Evolutionary conservation across 23 tunicate species (phyloP).

Genomic region (Diplosoma virens): DNA sequence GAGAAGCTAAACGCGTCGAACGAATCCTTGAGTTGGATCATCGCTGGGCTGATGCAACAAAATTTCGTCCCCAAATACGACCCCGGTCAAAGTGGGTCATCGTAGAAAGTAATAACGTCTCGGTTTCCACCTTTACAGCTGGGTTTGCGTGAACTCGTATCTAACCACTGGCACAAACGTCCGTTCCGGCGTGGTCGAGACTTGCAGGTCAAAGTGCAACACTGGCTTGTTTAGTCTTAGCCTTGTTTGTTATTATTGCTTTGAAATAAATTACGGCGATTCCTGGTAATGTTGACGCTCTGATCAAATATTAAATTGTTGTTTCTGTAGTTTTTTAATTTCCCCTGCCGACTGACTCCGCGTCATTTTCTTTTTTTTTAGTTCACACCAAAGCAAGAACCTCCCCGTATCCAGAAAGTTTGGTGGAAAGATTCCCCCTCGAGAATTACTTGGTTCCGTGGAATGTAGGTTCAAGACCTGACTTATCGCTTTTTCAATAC

Average conservation of each 20-base stretch:
- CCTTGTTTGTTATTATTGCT: too few species aligned
- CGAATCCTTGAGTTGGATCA: conserved; percentile 45
- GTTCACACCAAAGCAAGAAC: conserved; percentile 65
- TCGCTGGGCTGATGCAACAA: conserved; percentile 32
- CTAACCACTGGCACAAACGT: too few species aligned
- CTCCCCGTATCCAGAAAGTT: conserved; percentile 41
- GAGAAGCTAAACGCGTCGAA: not conserved
- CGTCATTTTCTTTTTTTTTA: conserved; percentile 16
- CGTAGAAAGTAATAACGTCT: too few species aligned
- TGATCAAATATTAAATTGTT: not conserved
- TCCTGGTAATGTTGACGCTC: not conserved
- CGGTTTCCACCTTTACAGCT: too few species aligned
- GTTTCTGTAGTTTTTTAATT: not conserved
- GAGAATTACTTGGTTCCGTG: conserved; percentile 56
- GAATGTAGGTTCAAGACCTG: conserved; percentile 75
- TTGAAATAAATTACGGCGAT: too few species aligned
- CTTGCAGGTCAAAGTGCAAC: too few species aligned
- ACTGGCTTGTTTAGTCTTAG: too few species aligned
- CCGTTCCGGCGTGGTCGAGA: too few species aligned
- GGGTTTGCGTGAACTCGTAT: too few species aligned
- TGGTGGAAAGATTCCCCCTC: conserved; percentile 24
- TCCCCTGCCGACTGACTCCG: too few species aligned
- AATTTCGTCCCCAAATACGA: conserved; percentile 21
- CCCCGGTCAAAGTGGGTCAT: conserved; percentile 5
- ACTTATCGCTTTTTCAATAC: too few species aligned